Evolutionary conservation across 2,797 vertebrate genomes (phyloP), one percentile per base, ranked within the genome.

Genomic region (Pseudochaenichthys georgianus): DNA sequence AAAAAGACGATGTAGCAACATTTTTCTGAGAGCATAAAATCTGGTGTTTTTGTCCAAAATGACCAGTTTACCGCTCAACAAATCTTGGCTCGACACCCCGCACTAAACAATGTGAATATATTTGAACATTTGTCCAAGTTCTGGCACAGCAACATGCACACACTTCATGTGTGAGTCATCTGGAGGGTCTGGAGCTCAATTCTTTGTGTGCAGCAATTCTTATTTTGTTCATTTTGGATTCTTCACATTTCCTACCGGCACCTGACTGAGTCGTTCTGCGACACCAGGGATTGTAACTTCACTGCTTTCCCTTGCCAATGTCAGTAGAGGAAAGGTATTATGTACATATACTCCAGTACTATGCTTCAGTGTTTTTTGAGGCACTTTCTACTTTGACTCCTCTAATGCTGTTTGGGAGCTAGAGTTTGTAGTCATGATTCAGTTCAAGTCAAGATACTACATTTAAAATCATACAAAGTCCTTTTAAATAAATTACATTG

Each of bases 221-320:
- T 66, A 15, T 48, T 71, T 69, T 64, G 17, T 47, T 5, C 13
- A 70, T 59, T 57, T 70, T 63, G 11, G 23, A 69, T 66, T 75
- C 21, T 64, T 66, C 45, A 67, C 50, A 59, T 78, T 77, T 67
- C 28, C 23, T 16, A n/a, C 58, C n/a, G 64, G 42, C 13, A 64
- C 64, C 58, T 80, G 50, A 75, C 23, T 75, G 51, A 81, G 67
- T 78, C 41, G 45, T 34, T 5, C 51, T 50, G 51, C n/a, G 45
- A 21, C 67, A 45, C 34, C 4, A 10, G 61, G 64, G 55, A 67
- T 46, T 77, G 62, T 15, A 67, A 21, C 57, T 54, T 5, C 17
- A 31, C 11, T n/a, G 5, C 55, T 53, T 38, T 46, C 53, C 15
- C 31, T 9, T 28, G 42, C 43, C 23, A 38, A 28, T 52, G 7